Conservation (phyloP, 2,797 vertebrate species). For the Leucoraja ocellata region DNA sequence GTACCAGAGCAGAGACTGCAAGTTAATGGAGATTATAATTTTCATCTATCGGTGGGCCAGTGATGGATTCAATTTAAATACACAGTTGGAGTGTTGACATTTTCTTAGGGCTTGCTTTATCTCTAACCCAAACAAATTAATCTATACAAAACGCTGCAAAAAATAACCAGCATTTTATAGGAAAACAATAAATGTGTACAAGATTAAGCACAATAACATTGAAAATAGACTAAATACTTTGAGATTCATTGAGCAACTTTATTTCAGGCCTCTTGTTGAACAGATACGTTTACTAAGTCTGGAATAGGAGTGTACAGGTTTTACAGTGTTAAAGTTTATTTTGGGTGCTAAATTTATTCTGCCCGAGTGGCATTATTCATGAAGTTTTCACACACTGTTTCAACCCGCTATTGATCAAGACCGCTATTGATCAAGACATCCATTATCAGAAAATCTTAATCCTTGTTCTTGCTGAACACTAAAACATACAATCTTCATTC, state of each 20-base stretch:
- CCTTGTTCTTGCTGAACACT: neutral
- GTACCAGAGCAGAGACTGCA: neutral
- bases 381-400: neutral
- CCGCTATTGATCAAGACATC: neutral
- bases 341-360: neutral
- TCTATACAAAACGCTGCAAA: neutral
- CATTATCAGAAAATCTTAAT: neutral
- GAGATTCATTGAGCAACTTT: neutral
- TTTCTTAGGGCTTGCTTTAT: neutral
- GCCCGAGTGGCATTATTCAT: neutral
- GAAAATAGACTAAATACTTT: neutral
- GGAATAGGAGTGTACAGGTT: neutral
- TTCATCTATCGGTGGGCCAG: neutral
- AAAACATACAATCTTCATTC: neutral
- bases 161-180: neutral
- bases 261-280: neutral
- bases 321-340: neutral
- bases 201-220: neutral
- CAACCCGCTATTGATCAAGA: neutral
- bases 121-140: neutral
- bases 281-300: neutral
- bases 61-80: neutral
- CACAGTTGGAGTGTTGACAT: neutral
- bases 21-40: neutral
- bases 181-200: neutral